phyloP scores from a whole-genome alignment of 2,888 invertebrate genomes.

The Scaptomyza cyrtandrae region DNA sequence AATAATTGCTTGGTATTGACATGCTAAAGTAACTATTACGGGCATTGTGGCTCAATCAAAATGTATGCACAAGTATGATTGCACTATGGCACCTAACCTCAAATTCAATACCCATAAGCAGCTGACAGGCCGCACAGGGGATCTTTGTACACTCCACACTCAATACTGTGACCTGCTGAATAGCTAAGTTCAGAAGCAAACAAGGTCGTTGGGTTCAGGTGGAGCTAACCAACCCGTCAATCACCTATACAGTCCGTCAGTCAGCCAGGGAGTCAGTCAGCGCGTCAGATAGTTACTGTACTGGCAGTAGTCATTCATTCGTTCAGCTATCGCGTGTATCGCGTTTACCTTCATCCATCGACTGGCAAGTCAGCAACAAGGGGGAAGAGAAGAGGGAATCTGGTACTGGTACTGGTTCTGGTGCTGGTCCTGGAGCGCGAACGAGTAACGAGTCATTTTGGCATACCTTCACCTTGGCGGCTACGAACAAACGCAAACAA shows the following conservation, averaged over 20 bases:
- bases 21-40: background rate
- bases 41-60: conserved; percentile 45
- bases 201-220: conserved; percentile 54
- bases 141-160: conserved; percentile 1
- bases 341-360: conserved; percentile 53
- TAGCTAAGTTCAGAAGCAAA: conserved; percentile 61
- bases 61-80: conserved; percentile 36
- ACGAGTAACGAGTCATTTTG: conserved; percentile 61
- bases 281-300: conserved; percentile 29
- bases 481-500: conserved; percentile 42
- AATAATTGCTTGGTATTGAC: background rate
- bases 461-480: conserved; percentile 58
- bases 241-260: conserved; percentile 24
- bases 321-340: conserved; percentile 35
- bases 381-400: background rate
- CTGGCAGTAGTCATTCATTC: conserved; percentile 46
- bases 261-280: conserved; percentile 18
- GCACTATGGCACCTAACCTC: conserved; percentile 35
- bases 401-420: conserved; percentile 17
- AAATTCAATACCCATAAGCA: conserved; percentile 52
- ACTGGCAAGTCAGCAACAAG: conserved; percentile 45
- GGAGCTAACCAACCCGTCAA: conserved; percentile 41
- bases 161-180: conserved; percentile 24
- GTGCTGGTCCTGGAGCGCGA: conserved; percentile 30
- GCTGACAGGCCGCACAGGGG: conserved; percentile 25